phyloP scores from a whole-genome alignment of 2,113 vertebrate genomes.

The Maccullochella peelii region DNA sequence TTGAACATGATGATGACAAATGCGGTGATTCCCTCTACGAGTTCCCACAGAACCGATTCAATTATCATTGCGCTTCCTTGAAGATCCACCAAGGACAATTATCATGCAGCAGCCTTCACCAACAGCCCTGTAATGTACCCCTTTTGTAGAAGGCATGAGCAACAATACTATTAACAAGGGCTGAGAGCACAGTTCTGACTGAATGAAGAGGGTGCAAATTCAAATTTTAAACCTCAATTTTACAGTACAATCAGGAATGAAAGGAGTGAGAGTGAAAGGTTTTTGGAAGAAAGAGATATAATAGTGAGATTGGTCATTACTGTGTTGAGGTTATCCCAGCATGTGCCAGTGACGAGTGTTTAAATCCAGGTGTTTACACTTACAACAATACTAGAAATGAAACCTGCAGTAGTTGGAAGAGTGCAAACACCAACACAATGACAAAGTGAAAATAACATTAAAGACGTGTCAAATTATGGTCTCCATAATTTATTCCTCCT shows the following conservation, averaged over 20 bases:
- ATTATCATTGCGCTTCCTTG: slow-evolving; percentile 46
- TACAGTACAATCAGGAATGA: background rate
- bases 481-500: slow-evolving; percentile 23
- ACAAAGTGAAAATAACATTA: background rate
- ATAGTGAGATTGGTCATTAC: background rate
- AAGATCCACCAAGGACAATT: slow-evolving; percentile 25
- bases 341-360: background rate
- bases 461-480: slow-evolving; percentile 4
- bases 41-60: slow-evolving; percentile 38
- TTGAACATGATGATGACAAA: slow-evolving; percentile 61
- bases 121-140: background rate
- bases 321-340: background rate
- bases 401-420: background rate
- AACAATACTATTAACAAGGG: background rate
- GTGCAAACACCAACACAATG: slow-evolving; percentile 1
- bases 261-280: too few species aligned
- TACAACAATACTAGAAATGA: background rate
- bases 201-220: background rate
- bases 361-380: slow-evolving; percentile 10
- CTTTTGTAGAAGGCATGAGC: background rate
- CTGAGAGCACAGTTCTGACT: background rate
- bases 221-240: background rate
- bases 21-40: slow-evolving; percentile 43
- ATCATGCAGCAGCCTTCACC: background rate
- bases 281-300: background rate